Evolutionary conservation across 1,140 invertebrate genomes (phyloP).

Genomic region (Chrysopa pallens): DNA sequence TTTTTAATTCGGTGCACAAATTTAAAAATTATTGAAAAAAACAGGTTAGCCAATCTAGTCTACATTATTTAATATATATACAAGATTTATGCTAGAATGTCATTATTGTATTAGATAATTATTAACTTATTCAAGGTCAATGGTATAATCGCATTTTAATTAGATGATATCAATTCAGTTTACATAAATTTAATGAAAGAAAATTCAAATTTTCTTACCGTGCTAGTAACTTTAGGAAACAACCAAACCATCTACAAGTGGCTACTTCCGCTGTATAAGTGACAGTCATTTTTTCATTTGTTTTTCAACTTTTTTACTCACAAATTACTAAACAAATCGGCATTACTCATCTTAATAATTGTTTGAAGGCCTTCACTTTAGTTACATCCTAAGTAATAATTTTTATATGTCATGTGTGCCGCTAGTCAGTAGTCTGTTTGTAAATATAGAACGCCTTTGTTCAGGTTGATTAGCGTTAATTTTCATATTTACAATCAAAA

Average conservation of each 20-base stretch:
- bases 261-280: constrained; percentile 79
- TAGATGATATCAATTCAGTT: neutral
- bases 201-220: constrained; percentile 31
- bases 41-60: neutral
- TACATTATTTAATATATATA: neutral
- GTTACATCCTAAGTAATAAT: constrained; percentile 1
- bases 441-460: no score
- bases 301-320: neutral
- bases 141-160: neutral
- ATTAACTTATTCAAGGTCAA: neutral
- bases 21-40: neutral
- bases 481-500: no score
- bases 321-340: neutral
- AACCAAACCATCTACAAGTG: constrained; percentile 68
- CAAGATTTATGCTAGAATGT: neutral
- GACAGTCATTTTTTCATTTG: constrained; percentile 49
- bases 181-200: neutral
- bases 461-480: no score
- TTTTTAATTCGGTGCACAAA: no score
- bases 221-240: constrained; percentile 63
- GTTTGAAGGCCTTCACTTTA: neutral
- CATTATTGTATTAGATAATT: neutral
- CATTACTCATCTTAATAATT: neutral
- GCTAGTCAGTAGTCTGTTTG: no score
- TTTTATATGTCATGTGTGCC: neutral